Evolutionary conservation across 1,140 invertebrate species (phyloP), one percentile per base, ranked within the genome.

Genomic region (Arion vulgaris): DNA sequence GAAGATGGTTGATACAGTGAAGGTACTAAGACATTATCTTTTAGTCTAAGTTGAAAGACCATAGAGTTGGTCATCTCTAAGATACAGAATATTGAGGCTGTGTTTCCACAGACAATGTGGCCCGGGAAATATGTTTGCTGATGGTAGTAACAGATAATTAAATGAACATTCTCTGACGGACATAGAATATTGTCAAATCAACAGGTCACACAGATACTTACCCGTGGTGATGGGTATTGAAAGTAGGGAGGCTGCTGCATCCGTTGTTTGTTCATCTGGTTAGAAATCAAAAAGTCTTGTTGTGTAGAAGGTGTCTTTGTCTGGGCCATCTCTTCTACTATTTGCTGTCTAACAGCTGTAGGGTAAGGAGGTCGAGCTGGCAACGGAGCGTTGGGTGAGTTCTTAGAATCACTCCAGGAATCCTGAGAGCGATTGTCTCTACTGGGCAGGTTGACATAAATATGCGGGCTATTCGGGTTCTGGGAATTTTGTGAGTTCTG

Each of bases 351-450:
- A 23, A 87, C 85, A 11, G 84, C 77, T 11, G 86, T 85, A 0
- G 90, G 90, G 41, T 89, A 85, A 17, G 90, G 89, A 41, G 89
- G 90, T 68, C 89, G 62, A 26, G 72, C 69, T 9, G 89, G 89
- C 53, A 80, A 86, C 77, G 79, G 84, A 11, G 81, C 57, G 11
- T 45, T n/a, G n/a, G 69, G 38, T 39, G 49, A 74, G 32, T 62
- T 53, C 0, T n/a, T 23, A 1, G 69, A 77, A 9, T 76, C 57
- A 57, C 9, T 57, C 2, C 23, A 19, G 15, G 53, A 57, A 57
- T 80, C 71, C 5, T 79, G 49, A 32, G 74, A 74, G 15, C 68
- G 80, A 51, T 23, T 28, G 53, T 41, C 28, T 32, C 81, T 83
- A 39, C 71, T 75, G 19, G 84, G 83, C 19, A 89, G 81, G 80